Evolutionary conservation across 2,888 invertebrate species (phyloP).

Genomic region (Tetragnatha montana): DNA sequence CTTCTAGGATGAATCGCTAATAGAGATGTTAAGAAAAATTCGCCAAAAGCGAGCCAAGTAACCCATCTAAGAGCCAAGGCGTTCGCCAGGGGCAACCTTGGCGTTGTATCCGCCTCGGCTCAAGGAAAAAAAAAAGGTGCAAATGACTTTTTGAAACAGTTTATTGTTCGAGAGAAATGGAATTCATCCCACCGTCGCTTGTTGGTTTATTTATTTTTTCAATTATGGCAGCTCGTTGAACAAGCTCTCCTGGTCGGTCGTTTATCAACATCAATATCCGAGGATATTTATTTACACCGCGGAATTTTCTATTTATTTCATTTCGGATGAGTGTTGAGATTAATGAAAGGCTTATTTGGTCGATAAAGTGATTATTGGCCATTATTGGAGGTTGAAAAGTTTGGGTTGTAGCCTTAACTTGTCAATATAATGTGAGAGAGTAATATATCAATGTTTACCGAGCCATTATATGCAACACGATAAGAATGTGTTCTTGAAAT

Average conservation of each 20-base stretch:
- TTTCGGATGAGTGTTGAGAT: not conserved
- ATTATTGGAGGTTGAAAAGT: not conserved
- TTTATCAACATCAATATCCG: conserved; percentile 66
- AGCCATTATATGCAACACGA: no score
- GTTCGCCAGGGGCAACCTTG: conserved; percentile 30
- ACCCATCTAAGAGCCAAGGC: not conserved
- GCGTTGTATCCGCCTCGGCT: conserved; percentile 56
- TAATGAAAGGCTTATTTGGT: not conserved
- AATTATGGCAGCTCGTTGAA: conserved; percentile 64
- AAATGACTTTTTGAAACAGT: conserved; percentile 63
- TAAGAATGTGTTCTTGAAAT: no score
- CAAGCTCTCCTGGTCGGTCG: conserved; percentile 54
- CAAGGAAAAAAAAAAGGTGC: conserved; percentile 51
- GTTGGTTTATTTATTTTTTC: conserved; percentile 51
- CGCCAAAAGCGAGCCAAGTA: not conserved
- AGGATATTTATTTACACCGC: conserved; percentile 63
- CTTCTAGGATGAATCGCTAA: no score
- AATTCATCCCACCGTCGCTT: not conserved
- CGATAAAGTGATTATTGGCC: not conserved
- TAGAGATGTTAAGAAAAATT: not conserved
- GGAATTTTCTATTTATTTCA: conserved; percentile 42
- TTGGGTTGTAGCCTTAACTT: no score
- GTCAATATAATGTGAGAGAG: no score
- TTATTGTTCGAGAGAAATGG: conserved; percentile 51
- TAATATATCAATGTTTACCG: no score